phyloP scores from a whole-genome alignment of 2,797 vertebrate species.

The Spea hammondii region DNA sequence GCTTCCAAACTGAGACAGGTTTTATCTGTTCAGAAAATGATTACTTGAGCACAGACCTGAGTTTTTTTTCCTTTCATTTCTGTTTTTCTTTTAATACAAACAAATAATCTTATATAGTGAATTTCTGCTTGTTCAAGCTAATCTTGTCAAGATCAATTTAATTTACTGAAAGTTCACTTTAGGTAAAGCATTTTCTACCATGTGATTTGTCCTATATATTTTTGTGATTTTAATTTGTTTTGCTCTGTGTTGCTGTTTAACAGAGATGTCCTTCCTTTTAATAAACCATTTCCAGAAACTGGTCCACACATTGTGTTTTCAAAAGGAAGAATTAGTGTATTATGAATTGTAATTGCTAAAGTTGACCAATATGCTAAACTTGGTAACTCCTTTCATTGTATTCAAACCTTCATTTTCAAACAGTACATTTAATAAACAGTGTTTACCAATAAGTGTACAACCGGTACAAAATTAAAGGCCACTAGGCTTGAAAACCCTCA shows the following conservation, averaged over 20 bases:
- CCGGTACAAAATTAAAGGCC: no score
- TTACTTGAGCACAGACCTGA: no score
- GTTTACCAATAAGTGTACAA: no score
- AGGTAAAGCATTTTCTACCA: neutral
- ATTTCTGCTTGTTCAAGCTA: neutral
- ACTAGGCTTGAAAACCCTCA: no score
- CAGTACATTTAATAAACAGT: no score
- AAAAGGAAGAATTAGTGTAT: neutral
- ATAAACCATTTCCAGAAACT: neutral
- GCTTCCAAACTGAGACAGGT: no score
- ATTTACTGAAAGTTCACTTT: conserved; percentile 8
- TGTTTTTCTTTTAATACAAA: neutral
- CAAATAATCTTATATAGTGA: neutral
- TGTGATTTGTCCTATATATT: neutral
- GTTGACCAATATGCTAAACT: no score
- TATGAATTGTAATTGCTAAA: neutral
- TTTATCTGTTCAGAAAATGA: no score
- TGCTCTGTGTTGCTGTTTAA: neutral
- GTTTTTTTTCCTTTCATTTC: no score
- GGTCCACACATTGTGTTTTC: neutral
- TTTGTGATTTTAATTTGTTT: neutral
- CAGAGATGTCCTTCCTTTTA: neutral
- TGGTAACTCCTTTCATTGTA: no score
- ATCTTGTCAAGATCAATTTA: neutral
- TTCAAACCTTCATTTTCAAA: no score